A percentile compares a stretch with the other conserved stretches of the same genome.
Conservation (phyloP, 2,113 vertebrate genomes). For the Hirundichthys speculiger region DNA sequence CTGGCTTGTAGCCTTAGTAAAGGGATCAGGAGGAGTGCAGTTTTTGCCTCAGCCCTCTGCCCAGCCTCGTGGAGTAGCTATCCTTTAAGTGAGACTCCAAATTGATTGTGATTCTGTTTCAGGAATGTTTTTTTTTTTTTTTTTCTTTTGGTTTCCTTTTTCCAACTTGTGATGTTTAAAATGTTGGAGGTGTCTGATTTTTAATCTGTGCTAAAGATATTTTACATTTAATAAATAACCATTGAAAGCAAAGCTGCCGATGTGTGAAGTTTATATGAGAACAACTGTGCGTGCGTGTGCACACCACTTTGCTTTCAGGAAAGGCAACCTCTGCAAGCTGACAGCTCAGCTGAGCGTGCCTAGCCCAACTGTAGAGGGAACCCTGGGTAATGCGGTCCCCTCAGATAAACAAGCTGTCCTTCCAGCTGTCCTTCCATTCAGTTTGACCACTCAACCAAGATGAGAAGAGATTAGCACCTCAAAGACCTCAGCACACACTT, state of each 20-base stretch:
- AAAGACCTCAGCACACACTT: constrained; percentile 82
- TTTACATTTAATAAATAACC: constrained; percentile 90
- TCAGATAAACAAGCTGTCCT: constrained; percentile 87
- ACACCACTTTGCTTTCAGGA: constrained; percentile 64
- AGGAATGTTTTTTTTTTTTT: constrained; percentile 74
- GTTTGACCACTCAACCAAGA: constrained; percentile 85
- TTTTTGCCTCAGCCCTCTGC: constrained; percentile 83
- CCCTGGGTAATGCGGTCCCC: constrained; percentile 83
- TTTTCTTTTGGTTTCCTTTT: constrained; percentile 76
- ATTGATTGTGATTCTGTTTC: constrained; percentile 78
- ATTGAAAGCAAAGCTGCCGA: constrained; percentile 74
- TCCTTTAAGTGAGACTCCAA: constrained; percentile 72
- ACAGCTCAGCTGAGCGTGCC: constrained; percentile 86
- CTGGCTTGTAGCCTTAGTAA: constrained; percentile 30
- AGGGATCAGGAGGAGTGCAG: constrained; percentile 51
- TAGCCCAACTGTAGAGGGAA: constrained; percentile 81
- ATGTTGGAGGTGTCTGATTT: constrained; percentile 87
- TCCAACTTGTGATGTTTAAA: constrained; percentile 81
- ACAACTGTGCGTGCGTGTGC: background rate
- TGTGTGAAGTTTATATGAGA: constrained; percentile 26
- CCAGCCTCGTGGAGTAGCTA: constrained; percentile 62
- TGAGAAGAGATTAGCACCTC: constrained; percentile 88
- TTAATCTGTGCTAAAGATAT: constrained; percentile 89
- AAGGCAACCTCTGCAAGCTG: constrained; percentile 79
- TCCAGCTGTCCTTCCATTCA: constrained; percentile 86